Evolutionary conservation across 1,140 invertebrate species (phyloP).

Genomic region (Caenorhabditis inopinata): DNA sequence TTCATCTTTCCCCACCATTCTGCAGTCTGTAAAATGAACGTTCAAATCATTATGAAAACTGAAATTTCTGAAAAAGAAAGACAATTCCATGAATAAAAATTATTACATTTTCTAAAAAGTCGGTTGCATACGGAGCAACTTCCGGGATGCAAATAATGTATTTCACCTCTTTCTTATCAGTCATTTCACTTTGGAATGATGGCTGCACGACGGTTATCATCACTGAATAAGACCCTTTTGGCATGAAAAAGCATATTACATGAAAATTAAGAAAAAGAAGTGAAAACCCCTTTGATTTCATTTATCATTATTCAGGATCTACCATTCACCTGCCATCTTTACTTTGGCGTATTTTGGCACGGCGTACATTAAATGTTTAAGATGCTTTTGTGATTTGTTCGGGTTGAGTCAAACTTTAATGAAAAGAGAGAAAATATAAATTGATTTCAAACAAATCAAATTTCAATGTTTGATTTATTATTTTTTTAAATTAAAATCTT

Average conservation of each 20-base stretch:
- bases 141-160: conserved; percentile 3
- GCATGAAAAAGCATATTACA: not conserved
- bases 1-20: not conserved
- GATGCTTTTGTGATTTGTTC: too few species aligned
- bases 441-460: too few species aligned
- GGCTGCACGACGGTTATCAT: not conserved
- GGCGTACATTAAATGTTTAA: too few species aligned
- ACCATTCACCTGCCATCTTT: too few species aligned
- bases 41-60: not conserved
- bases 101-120: not conserved
- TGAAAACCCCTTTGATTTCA: not conserved
- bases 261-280: not conserved
- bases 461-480: too few species aligned
- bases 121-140: not conserved
- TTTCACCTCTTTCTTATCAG: not conserved
- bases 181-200: not conserved
- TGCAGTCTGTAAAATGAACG: not conserved
- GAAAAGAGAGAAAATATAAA: too few species aligned
- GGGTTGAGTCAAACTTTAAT: too few species aligned
- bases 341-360: too few species aligned
- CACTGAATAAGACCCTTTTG: conserved; percentile 1
- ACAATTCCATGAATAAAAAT: not conserved
- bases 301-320: not conserved
- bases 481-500: too few species aligned
- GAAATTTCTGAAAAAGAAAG: not conserved